Evolutionary conservation across 92 coral and sea anemone genomes (phyloP).

Genomic region (Scolanthus callimorphus): DNA sequence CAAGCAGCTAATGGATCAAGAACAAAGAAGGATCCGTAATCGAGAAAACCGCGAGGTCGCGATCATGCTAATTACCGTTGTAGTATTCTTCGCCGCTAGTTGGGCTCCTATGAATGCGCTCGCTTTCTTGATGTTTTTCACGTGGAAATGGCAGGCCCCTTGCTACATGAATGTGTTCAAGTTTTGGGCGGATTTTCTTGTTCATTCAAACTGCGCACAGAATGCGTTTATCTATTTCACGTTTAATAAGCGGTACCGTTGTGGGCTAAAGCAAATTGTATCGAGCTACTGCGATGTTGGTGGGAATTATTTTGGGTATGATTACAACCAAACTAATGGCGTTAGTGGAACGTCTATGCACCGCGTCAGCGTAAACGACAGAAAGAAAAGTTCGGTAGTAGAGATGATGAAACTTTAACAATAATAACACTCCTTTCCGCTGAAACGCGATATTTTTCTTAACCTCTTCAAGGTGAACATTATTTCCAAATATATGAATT

Average conservation of each 20-base stretch:
- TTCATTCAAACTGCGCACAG: conserved; percentile 39
- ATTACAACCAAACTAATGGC: background rate
- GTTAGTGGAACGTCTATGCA: no score
- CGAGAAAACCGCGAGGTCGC: conserved; percentile 50
- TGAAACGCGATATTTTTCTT: no score
- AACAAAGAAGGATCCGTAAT: conserved; percentile 39
- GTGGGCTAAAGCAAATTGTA: conserved; percentile 12
- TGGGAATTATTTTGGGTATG: background rate
- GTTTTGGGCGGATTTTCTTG: conserved; percentile 21
- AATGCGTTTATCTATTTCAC: conserved; percentile 52
- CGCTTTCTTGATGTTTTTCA: conserved; percentile 6
- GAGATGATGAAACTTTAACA: background rate
- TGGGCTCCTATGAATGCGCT: conserved; percentile 13
- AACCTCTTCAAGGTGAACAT: no score
- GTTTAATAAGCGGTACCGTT: conserved; percentile 19
- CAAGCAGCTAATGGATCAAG: conserved; percentile 27
- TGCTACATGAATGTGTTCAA: background rate
- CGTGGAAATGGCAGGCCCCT: background rate
- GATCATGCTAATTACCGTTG: conserved; percentile 47
- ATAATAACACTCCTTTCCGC: no score
- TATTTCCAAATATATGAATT: no score
- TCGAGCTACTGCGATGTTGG: background rate
- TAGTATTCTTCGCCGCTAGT: conserved; percentile 39
- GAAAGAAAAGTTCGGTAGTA: background rate
- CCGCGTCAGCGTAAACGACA: background rate